phyloP scores from a whole-genome alignment of 2,797 vertebrate genomes.

The Anolis apletophallus region DNA sequence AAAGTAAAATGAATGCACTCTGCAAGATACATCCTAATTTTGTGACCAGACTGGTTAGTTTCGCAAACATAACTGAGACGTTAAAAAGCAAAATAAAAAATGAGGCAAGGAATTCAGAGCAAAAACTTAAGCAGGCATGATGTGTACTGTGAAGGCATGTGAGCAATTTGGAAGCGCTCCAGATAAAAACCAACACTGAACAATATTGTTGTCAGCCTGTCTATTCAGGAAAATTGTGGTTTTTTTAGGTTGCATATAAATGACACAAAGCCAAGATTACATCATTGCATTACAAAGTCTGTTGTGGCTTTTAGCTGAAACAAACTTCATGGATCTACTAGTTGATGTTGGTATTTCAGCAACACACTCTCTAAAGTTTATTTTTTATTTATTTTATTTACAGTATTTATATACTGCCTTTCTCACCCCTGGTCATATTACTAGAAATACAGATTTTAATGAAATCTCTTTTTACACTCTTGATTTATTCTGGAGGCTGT shows the following conservation, averaged over 20 bases:
- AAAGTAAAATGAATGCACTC: conserved; percentile 87
- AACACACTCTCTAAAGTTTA: conserved; percentile 73
- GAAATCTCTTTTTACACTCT: conserved; percentile 17
- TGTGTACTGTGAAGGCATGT: conserved; percentile 84
- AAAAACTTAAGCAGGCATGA: conserved; percentile 75
- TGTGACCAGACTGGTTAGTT: conserved; percentile 82
- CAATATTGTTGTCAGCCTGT: conserved; percentile 89
- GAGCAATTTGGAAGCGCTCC: conserved; percentile 88
- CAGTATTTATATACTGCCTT: too few relatives aligned
- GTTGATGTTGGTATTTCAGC: conserved; percentile 77
- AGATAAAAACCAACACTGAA: conserved; percentile 87
- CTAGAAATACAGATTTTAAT: conserved; percentile 63
- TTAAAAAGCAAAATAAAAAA: conserved; percentile 80
- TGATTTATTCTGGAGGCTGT: conserved; percentile 55
- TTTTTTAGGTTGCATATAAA: conserved; percentile 84
- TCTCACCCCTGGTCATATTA: too few relatives aligned
- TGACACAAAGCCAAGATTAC: conserved; percentile 91
- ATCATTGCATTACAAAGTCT: conserved; percentile 88
- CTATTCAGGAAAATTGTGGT: conserved; percentile 85
- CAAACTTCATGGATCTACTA: conserved; percentile 78
- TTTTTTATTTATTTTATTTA: too few relatives aligned
- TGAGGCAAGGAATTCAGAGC: conserved; percentile 74
- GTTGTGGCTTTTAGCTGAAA: conserved; percentile 83
- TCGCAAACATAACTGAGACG: conserved; percentile 82
- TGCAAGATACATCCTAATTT: conserved; percentile 88